Conservation (phyloP, 2,888 invertebrate species). For the Lasiommata megera region DNA sequence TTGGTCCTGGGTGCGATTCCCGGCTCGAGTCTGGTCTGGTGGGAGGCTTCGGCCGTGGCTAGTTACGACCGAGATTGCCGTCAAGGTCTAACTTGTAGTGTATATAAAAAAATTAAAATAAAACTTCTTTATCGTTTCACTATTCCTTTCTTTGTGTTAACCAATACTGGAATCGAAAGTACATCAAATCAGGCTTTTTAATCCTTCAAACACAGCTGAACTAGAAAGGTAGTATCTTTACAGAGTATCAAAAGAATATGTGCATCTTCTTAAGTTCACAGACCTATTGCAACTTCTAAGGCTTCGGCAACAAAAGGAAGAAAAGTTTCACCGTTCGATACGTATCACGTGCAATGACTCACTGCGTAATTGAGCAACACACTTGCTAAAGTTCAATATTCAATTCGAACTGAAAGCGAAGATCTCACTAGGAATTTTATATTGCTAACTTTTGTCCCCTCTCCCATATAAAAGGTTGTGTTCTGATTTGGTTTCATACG, state of each 20-base stretch:
- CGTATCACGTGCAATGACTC: conserved; percentile 52
- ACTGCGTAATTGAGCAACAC: conserved; percentile 48
- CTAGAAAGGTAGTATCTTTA: too few relatives aligned
- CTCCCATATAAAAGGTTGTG: background rate
- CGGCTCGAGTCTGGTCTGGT: too few relatives aligned
- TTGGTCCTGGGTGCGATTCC: too few relatives aligned
- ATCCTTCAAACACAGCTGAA: too few relatives aligned
- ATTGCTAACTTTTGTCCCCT: conserved; percentile 24
- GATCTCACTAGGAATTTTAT: conserved; percentile 11
- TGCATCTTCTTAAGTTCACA: conserved; percentile 26
- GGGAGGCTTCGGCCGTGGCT: too few relatives aligned
- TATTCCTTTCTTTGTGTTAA: too few relatives aligned
- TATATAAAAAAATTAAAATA: too few relatives aligned
- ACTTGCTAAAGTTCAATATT: conserved; percentile 49
- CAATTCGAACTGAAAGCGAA: background rate
- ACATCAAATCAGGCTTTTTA: too few relatives aligned
- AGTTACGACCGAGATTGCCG: too few relatives aligned
- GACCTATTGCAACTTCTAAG: conserved; percentile 52
- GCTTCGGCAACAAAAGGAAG: conserved; percentile 55
- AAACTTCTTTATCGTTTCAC: too few relatives aligned
- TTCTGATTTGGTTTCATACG: background rate
- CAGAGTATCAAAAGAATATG: conserved; percentile 20
- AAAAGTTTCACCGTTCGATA: conserved; percentile 49
- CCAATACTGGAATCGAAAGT: too few relatives aligned
- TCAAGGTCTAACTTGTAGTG: too few relatives aligned